These are phyloP conservation scores for Sphenopsis melanotis DNA, from an alignment of 2,797 vertebrate species.

Conservation along the genomic window DNA sequence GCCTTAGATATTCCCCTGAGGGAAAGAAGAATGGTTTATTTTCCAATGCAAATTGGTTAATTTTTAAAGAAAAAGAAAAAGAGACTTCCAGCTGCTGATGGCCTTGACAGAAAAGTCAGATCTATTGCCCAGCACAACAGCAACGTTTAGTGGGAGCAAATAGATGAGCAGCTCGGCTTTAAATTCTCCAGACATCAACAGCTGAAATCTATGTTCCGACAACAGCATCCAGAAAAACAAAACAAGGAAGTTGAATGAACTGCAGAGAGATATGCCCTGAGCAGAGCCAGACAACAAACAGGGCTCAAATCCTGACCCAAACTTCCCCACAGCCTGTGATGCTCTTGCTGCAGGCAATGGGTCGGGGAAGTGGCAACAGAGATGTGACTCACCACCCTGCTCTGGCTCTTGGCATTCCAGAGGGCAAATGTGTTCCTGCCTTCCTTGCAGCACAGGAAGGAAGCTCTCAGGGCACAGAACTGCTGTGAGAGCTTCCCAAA, in stretches of 20 bases:
- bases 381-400: not conserved
- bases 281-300: not conserved
- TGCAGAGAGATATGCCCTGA: not conserved
- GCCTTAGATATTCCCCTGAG: not conserved
- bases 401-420: not conserved
- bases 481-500: not conserved
- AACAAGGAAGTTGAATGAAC: slow-evolving; percentile 33
- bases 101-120: not conserved
- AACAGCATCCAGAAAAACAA: slow-evolving; percentile 11
- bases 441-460: not conserved
- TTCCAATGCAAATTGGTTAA: not conserved
- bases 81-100: slow-evolving; percentile 1
- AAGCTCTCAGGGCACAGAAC: not conserved
- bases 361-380: not conserved
- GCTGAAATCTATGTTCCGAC: not conserved
- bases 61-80: not conserved
- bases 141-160: not conserved
- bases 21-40: not conserved
- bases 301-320: not conserved
- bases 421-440: not conserved
- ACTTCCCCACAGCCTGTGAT: not conserved
- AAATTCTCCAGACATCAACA: not conserved
- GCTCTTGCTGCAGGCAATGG: not conserved
- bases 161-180: not conserved
- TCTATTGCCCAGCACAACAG: not conserved